Percentiles rank a stretch among this genome's conserved stretches.
Evolutionary conservation across 2,113 vertebrate genomes (phyloP).

Genomic region (Garra rufa): DNA sequence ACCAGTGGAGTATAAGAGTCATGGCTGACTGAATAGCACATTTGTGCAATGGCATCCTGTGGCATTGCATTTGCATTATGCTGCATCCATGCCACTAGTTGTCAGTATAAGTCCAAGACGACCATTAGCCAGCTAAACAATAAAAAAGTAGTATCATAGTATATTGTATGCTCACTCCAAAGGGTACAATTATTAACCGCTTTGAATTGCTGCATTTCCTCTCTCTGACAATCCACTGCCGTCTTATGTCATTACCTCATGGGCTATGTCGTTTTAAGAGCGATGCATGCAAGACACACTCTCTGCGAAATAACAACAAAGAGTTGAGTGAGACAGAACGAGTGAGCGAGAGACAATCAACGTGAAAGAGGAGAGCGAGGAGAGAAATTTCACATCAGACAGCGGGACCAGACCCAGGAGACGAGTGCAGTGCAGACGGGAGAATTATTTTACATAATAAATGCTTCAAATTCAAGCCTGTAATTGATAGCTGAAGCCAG

Average conservation of each 20-base stretch:
- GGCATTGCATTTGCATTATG: not conserved
- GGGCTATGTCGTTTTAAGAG: constrained; percentile 33
- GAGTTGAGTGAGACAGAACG: constrained; percentile 18
- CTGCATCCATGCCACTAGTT: not conserved
- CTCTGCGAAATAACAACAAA: constrained; percentile 24
- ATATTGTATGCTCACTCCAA: not conserved
- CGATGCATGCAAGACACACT: not conserved
- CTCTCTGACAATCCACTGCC: constrained; percentile 23
- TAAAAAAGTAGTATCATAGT: not conserved
- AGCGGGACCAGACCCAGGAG: constrained; percentile 74
- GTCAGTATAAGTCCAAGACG: not conserved
- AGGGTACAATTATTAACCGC: not conserved
- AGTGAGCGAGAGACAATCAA: constrained; percentile 30
- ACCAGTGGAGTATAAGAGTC: not conserved
- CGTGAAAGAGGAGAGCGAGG: constrained; percentile 17
- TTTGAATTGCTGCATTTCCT: constrained; percentile 17
- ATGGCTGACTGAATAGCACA: not conserved
- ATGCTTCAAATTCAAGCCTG: constrained; percentile 85
- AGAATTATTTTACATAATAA: constrained; percentile 91
- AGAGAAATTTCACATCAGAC: constrained; percentile 54
- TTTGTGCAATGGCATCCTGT: not conserved
- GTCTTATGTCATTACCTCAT: constrained; percentile 40
- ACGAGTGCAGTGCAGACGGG: constrained; percentile 70
- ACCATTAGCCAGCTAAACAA: not conserved
- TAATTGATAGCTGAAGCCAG: constrained; percentile 87